Base-by-base conservation (phyloP, 1,140 invertebrate genomes). In the Caenorhabditis remanei region DNA sequence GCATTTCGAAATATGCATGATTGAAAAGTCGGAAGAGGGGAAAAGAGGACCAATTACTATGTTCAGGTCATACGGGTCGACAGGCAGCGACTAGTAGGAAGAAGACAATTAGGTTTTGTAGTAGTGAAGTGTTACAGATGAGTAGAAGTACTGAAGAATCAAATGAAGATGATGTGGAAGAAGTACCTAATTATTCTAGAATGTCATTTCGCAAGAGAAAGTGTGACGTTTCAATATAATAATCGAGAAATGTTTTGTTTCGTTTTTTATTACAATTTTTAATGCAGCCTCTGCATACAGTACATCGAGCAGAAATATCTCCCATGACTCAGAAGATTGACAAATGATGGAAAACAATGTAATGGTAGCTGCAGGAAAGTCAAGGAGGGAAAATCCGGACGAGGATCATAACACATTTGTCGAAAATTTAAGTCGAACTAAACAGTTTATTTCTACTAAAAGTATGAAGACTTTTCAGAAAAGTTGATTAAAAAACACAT, bases 21-120 rank as follows among this genome's bases (percentile, higher is more conserved):
- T 32, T 32, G 40, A 79, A 79, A 50, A 50, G 46, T 79, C 71
- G 71, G 71, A 79, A 79, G 71, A 48, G 63, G 8, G 6, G 63
- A 61, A 32, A 32, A 16, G 50, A 53, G 61, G 46, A 79, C 71
- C 71, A 79, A 79, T 79, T 79, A 79, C 65, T 58, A n/a, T 71
- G 65, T 71, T 71, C 71, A 79, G 71, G 71, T 79, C 71, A 79
- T 41, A 79, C 71, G 46, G 65, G 65, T 46, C 65, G 65, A 13
- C 61, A 65, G 40, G 11, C 32, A 67, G 7, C 5, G 11, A 46
- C 43, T 71, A 79, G 71, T 79, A 79, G 46, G 40, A 79, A 79
- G 40, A 50, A 24, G 71, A 24, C 71, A 79, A 79, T 79, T 79
- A 79, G 71, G 71, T 50, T 79, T 24, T 79, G 46, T 48, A 53